phyloP scores from a whole-genome alignment of 2,888 invertebrate species.

The Heliconius sara region DNA sequence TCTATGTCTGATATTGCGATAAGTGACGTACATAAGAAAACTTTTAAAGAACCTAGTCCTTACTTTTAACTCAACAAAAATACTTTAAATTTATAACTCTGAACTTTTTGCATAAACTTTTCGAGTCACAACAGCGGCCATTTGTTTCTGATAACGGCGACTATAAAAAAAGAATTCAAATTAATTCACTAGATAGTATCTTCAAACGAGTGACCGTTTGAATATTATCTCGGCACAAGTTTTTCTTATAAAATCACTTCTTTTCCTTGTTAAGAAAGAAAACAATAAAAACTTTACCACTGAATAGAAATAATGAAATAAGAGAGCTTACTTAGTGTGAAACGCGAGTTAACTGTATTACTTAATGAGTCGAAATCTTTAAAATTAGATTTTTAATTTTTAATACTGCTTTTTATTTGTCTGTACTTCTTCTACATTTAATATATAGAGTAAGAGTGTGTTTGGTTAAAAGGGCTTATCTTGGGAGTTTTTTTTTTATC shows the following conservation, averaged over 20 bases:
- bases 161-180: constrained; percentile 68
- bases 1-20: no score
- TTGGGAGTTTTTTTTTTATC: no score
- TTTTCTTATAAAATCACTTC: constrained; percentile 53
- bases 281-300: constrained; percentile 76
- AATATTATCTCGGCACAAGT: constrained; percentile 62
- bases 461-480: no score
- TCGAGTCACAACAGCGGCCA: constrained; percentile 49
- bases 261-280: constrained; percentile 62
- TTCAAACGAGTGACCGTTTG: constrained; percentile 60
- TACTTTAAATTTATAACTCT: constrained; percentile 42
- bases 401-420: background rate
- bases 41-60: constrained; percentile 29
- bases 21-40: constrained; percentile 23
- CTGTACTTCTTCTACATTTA: no score
- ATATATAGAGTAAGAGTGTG: no score
- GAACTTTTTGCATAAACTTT: constrained; percentile 44
- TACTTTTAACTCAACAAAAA: constrained; percentile 38
- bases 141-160: constrained; percentile 61
- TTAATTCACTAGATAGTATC: constrained; percentile 75
- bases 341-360: constrained; percentile 3
- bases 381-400: background rate
- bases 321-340: constrained; percentile 56
- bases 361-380: constrained; percentile 13
- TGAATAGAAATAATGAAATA: constrained; percentile 78